Percentiles rank a stretch among this genome's conserved stretches.
phyloP scores from a whole-genome alignment of 2,113 vertebrate genomes.

The Oophaga pumilio region DNA sequence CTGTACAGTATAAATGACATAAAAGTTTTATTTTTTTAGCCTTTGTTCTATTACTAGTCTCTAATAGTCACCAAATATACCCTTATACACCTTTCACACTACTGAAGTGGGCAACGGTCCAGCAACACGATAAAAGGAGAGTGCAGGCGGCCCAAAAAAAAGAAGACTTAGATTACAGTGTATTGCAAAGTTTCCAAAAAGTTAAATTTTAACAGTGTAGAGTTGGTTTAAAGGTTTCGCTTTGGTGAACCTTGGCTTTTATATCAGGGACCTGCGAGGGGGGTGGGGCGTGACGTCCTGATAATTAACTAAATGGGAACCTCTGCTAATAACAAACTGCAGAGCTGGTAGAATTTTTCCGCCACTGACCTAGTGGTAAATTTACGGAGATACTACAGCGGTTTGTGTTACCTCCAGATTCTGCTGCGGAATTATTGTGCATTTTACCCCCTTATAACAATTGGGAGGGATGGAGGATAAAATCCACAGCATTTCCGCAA shows the following conservation, averaged over 20 bases:
- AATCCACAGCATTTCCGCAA: no score
- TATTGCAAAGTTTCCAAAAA: not conserved
- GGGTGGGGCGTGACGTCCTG: not conserved
- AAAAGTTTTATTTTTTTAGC: not conserved
- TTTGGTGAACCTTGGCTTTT: not conserved
- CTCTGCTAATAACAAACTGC: not conserved
- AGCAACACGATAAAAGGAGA: not conserved
- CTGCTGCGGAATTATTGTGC: no score
- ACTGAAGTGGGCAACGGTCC: not conserved
- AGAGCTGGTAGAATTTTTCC: no score
- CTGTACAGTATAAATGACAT: not conserved
- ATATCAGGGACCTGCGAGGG: not conserved
- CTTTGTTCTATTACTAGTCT: not conserved
- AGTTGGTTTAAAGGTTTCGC: not conserved
- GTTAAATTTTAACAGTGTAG: not conserved
- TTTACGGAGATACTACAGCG: no score
- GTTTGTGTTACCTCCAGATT: no score
- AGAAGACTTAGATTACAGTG: not conserved
- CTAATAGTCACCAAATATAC: not conserved
- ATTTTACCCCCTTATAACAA: no score
- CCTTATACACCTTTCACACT: not conserved
- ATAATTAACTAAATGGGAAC: not conserved
- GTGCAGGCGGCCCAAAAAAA: not conserved
- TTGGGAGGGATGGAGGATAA: no score
- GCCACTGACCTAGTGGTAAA: no score